Conservation (phyloP, 2,888 invertebrate species). For the Ophion costatus region DNA sequence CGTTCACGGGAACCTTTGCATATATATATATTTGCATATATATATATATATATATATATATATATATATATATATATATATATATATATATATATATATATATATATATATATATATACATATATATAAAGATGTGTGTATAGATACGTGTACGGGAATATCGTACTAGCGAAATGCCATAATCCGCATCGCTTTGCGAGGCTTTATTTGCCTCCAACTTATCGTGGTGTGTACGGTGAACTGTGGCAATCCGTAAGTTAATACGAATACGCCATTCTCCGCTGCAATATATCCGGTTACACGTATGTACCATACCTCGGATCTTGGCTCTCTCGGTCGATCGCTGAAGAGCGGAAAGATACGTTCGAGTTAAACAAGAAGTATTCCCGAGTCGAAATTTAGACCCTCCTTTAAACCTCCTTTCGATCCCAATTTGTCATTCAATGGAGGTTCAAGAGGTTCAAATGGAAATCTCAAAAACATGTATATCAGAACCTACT, state of each 20-base stretch:
- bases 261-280: slow-evolving; percentile 53
- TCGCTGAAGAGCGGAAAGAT: not conserved
- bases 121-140: not conserved
- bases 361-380: not conserved
- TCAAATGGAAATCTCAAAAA: no score
- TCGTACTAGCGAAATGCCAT: not conserved
- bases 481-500: no score
- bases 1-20: slow-evolving; percentile 34
- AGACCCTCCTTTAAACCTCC: no score
- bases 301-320: slow-evolving; percentile 1
- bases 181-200: not conserved
- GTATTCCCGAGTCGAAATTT: no score
- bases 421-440: no score
- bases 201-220: slow-evolving; percentile 3
- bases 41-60: no score
- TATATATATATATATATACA: no score
- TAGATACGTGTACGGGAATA: not conserved
- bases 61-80: no score
- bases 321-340: no score
- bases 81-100: no score
- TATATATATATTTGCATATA: no score
- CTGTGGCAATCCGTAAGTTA: slow-evolving; percentile 45
- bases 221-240: slow-evolving; percentile 5
- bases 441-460: no score
- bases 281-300: slow-evolving; percentile 55